phyloP scores from a whole-genome alignment of 1,140 invertebrate species.

The Cephus cinctus region DNA sequence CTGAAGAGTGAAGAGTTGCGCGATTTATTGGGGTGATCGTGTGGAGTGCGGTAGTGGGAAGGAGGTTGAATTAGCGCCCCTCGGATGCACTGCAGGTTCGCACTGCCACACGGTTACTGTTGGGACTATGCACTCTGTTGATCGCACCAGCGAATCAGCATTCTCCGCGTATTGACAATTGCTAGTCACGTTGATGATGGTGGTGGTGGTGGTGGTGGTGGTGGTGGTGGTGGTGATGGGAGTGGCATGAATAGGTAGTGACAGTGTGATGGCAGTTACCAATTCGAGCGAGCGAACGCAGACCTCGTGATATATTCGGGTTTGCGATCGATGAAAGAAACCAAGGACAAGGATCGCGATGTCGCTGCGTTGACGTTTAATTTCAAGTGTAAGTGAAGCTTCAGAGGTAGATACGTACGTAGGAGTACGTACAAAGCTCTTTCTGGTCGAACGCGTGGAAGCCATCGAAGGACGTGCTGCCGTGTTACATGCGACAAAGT shows the following conservation, averaged over 20 bases:
- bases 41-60: slow-evolving; percentile 55
- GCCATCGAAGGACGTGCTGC: no score
- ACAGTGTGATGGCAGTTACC: background rate
- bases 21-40: slow-evolving; percentile 57
- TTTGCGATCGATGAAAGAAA: no score
- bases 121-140: slow-evolving; percentile 55
- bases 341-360: no score
- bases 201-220: slow-evolving; percentile 16
- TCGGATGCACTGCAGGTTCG: slow-evolving; percentile 57
- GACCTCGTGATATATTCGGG: no score
- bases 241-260: background rate
- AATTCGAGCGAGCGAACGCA: slow-evolving; percentile 53
- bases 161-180: no score
- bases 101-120: slow-evolving; percentile 57
- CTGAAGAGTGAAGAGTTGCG: no score
- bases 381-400: no score
- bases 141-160: slow-evolving; percentile 28
- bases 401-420: no score
- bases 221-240: slow-evolving; percentile 23
- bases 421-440: no score
- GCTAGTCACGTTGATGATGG: background rate
- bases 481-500: no score
- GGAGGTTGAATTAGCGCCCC: slow-evolving; percentile 56
- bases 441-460: no score
- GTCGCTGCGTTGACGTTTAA: no score